Evolutionary conservation across 2,113 vertebrate genomes (phyloP), one percentile per base, ranked within the genome.

Genomic region (Rutilus rutilus): DNA sequence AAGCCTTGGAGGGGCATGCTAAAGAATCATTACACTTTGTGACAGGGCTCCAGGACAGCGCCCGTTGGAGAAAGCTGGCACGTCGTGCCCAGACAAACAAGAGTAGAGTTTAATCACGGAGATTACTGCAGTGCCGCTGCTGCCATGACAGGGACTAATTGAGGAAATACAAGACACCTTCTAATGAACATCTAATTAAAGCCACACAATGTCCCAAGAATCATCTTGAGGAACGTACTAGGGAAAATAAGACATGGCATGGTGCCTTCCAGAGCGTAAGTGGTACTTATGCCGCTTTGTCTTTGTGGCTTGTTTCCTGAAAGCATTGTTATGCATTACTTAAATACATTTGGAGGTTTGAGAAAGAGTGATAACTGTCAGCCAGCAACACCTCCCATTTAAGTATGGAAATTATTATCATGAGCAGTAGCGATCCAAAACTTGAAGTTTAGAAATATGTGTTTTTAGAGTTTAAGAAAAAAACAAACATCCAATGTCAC

Each of bases 1-100:
- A 93, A 94, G 96, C 94, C 95, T 92, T 95, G 85, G 93, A 96
- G 95, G 96, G 95, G 90, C 89, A 96, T 93, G 91, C 94, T 93
- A 94, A 95, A 96, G 96, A 98, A 96, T 64, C 92, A 96, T 94
- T 96, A 94, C 92, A 92, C 95, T 94, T 94, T 94, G 95, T 96
- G 96, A 97, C 96, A 96, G 95, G 93, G 90, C 93, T 92, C 92
- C 88, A 73, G 91, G 93, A 94, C 87, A 93, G 92, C 90, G 93
- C 54, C 86, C 81, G 15, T 85, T 65, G 71, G 81, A 89, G 74
- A 82, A 85, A 85, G 86, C 83, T 86, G 90, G 86, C 90, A 90
- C 52, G 84, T 88, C 73, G 77, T 85, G 87, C 78, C 27, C 85
- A 86, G 86, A 90, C 89, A 92, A 90, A 93, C 90, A 90, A 89